Conservation (phyloP, 2,888 invertebrate species). For the Synanthedon myopaeformis region DNA sequence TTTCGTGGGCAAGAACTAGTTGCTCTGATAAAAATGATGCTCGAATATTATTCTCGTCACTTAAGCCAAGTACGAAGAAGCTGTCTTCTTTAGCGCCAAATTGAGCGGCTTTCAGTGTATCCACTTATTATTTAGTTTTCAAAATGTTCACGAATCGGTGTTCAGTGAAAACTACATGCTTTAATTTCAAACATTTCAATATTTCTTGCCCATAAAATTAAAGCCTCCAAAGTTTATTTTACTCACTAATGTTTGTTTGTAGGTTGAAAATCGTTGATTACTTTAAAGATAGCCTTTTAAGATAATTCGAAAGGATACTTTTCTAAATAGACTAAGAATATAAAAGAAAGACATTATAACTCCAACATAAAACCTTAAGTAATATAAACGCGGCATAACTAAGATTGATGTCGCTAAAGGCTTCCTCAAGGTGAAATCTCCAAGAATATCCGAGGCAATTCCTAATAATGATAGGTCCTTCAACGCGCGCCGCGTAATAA, state of each 20-base stretch:
- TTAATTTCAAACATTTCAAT: too few relatives aligned
- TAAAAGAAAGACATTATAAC: background rate
- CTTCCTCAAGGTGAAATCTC: conserved; percentile 9
- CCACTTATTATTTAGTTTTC: background rate
- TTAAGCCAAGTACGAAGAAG: background rate
- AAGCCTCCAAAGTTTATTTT: too few relatives aligned
- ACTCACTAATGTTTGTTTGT: too few relatives aligned
- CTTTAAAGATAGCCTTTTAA: too few relatives aligned
- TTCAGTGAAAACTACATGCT: too few relatives aligned
- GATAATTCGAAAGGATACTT: too few relatives aligned
- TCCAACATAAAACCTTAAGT: background rate
- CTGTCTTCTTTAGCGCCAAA: background rate
- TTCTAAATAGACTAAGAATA: background rate
- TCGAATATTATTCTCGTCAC: background rate
- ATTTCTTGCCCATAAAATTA: too few relatives aligned
- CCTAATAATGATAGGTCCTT: conserved; percentile 30
- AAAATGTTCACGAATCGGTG: too few relatives aligned
- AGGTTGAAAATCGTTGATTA: too few relatives aligned
- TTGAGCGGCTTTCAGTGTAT: background rate
- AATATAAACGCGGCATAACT: conserved; percentile 15
- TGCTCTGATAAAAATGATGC: too few relatives aligned
- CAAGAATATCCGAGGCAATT: conserved; percentile 8
- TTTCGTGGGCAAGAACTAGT: too few relatives aligned
- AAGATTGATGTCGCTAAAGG: conserved; percentile 24
- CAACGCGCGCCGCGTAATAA: conserved; percentile 18